Conservation (phyloP, 2,797 vertebrate species). For the Schizothorax lantsangensis region DNA sequence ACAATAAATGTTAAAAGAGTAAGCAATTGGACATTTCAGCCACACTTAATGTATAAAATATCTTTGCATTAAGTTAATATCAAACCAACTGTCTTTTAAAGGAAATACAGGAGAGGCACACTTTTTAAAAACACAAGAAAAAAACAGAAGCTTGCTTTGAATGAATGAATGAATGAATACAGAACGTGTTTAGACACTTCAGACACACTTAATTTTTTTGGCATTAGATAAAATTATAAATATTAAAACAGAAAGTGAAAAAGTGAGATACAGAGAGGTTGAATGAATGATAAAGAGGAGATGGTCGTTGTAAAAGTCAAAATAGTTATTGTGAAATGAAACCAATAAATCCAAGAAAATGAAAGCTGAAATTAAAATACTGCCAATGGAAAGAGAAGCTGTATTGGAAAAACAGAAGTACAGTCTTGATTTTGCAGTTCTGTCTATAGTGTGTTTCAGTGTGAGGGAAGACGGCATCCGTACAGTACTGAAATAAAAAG, state of each 20-base stretch:
- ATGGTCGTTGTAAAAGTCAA: neutral
- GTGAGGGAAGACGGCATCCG: neutral
- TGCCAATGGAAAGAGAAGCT: neutral
- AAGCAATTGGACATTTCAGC: neutral
- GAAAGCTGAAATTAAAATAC: neutral
- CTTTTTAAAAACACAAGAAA: neutral
- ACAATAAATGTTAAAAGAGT: neutral
- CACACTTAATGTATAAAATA: neutral
- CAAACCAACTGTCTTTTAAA: neutral
- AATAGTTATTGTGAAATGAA: neutral
- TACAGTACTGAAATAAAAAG: conserved; percentile 25
- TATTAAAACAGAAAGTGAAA: neutral
- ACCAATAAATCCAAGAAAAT: neutral
- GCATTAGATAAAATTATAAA: neutral
- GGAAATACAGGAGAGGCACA: neutral
- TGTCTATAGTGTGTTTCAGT: neutral
- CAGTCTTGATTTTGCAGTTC: neutral
- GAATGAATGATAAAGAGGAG: neutral
- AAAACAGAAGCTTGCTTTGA: neutral
- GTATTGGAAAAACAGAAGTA: neutral
- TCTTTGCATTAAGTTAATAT: neutral
- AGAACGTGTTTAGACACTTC: neutral
- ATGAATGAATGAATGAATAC: neutral
- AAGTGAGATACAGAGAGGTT: neutral
- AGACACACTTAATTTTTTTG: neutral